Conservation (phyloP, 2,113 vertebrate species). For the Sorex araneus region DNA sequence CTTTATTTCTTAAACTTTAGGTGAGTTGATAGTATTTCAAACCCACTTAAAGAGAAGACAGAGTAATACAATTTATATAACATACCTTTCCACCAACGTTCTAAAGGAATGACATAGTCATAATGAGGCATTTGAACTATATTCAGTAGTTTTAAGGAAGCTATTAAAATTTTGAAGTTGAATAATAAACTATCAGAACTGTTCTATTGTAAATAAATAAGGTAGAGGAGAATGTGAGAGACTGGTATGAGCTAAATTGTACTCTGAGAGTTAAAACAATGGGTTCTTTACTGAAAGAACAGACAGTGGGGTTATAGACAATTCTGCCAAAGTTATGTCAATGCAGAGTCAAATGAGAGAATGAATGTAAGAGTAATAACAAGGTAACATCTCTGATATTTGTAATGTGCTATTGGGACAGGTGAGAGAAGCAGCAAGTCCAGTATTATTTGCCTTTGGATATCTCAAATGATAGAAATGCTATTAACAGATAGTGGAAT, state of each 20-base stretch:
- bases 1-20: neutral
- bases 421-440: neutral
- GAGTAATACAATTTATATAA: conserved; percentile 23
- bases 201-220: neutral
- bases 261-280: neutral
- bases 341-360: neutral
- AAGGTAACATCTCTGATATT: neutral
- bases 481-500: too few species aligned
- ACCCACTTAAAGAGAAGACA: neutral
- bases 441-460: neutral
- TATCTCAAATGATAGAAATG: neutral
- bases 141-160: too few species aligned
- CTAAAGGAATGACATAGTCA: neutral
- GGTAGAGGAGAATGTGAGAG: neutral
- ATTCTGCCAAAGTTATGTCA: neutral
- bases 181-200: neutral
- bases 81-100: neutral
- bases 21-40: neutral
- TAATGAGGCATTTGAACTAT: neutral
- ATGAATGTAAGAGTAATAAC: neutral
- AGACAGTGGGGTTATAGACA: neutral
- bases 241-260: neutral
- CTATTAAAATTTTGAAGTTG: neutral
- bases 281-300: neutral
- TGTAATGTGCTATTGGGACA: neutral